A percentile compares a stretch with the other conserved stretches of the same genome.
Conservation (phyloP, 35 echinoderm and acorn worm genomes). For the Anneissia japonica region DNA sequence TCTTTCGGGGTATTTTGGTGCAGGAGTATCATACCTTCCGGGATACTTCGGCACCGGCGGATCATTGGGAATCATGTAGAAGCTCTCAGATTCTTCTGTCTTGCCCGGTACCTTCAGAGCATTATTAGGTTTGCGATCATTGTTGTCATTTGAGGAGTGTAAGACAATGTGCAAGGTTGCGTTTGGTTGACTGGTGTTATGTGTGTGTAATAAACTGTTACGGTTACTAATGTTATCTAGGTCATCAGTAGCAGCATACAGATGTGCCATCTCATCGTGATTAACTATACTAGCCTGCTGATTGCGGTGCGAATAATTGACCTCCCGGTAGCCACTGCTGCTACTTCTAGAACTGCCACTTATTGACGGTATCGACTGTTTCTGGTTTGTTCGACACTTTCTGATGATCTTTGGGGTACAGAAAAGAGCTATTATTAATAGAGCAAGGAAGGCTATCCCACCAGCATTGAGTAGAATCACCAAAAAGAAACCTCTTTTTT, state of each 20-base stretch:
- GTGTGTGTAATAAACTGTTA: not conserved
- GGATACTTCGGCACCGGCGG: not conserved
- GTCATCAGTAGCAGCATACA: not conserved
- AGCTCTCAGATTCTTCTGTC: not conserved
- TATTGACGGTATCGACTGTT: not conserved
- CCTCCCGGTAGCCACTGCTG: not conserved
- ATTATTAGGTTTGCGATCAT: not conserved
- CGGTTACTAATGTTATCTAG: not conserved
- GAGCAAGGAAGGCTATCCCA: not conserved
- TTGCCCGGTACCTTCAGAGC: not conserved
- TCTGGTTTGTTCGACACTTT: not conserved
- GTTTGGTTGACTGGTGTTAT: constrained; percentile 17
- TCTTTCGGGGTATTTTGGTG: not conserved
- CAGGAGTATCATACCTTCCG: not conserved
- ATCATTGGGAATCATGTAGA: not conserved
- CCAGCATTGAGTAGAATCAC: not conserved
- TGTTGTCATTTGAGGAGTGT: constrained; percentile 49
- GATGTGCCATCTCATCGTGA: not conserved
- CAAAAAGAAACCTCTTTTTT: not conserved
- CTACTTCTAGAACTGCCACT: not conserved
- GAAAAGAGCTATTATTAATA: not conserved
- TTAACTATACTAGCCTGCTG: not conserved
- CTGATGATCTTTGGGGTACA: not conserved
- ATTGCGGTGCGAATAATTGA: not conserved
- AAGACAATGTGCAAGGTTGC: constrained; percentile 61